phyloP scores from a whole-genome alignment of 1,140 invertebrate species.

The Psix sp. region DNA sequence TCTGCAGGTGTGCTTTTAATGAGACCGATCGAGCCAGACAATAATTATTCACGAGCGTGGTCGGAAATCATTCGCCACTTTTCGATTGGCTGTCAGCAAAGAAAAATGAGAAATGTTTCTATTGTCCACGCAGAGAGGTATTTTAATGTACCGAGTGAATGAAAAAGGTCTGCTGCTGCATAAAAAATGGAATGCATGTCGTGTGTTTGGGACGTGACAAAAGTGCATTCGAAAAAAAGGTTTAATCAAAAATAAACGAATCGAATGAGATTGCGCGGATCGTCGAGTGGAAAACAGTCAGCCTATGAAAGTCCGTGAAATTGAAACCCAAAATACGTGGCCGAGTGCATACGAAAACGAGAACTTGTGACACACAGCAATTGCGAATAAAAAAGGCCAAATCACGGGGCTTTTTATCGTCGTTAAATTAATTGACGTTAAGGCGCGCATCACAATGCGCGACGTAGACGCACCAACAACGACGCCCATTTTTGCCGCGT shows the following conservation, averaged over 20 bases:
- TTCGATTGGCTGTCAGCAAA: conserved; percentile 26
- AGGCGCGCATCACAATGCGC: conserved; percentile 46
- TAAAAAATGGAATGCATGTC: too few relatives aligned
- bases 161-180: too few relatives aligned
- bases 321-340: conserved; percentile 47
- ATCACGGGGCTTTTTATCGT: conserved; percentile 48
- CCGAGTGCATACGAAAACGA: conserved; percentile 33
- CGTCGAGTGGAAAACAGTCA: conserved; percentile 11
- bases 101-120: conserved; percentile 1
- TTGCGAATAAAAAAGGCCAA: conserved; percentile 24
- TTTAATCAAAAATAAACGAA: conserved; percentile 9
- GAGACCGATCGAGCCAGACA: conserved; percentile 28
- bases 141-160: too few relatives aligned
- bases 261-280: conserved; percentile 12
- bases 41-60: too few relatives aligned
- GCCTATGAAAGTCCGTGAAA: conserved; percentile 31
- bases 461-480: conserved; percentile 41
- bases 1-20: conserved; percentile 37
- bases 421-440: conserved; percentile 55
- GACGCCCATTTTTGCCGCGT: conserved; percentile 63
- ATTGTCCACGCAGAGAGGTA: too few relatives aligned
- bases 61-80: too few relatives aligned
- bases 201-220: too few relatives aligned
- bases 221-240: conserved; percentile 1
- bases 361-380: conserved; percentile 20